Evolutionary conservation across 2,888 invertebrate species (phyloP), one percentile per base, ranked within the genome.

Genomic region (Phasia obesa): DNA sequence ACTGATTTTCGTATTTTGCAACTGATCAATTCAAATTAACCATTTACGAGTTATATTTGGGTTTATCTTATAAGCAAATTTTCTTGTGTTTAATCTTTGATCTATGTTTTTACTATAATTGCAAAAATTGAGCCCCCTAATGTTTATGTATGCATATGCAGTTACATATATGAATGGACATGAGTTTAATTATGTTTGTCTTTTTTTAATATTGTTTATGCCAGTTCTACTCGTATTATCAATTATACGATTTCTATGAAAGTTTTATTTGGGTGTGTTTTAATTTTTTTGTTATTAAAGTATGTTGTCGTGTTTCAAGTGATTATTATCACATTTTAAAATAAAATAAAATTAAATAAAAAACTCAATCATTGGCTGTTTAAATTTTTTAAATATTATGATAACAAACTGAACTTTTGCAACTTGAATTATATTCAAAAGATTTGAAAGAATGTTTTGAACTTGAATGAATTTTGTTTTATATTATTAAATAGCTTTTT

Each of bases 161-260:
- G 2, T 7, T 38, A 9, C 5, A 11, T 47, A 7, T 65, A 1
- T 15, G 35, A 47, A 49, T 35, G n/a, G 38, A 2, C 0, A 51
- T 25, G 38, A 51, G n/a, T 53, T 62, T 13, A 71, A 59, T 49
- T 71, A 35, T 47, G 21, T 0, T 19, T 53, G n/a, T 35, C 4
- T 55, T 47, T 13, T 17, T 15, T 47, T 55, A 55, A 44, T 60
- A 42, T 31, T 11, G 19, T 5, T 64, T 59, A 60, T 38, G 17
- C 19, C 25, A 71, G 51, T 73, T 53, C 42, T n/a, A n/a, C n/a
- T n/a, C n/a, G n/a, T 62, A 21, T 62, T 73, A 73, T 73, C 73
- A 73, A 27, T 62, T 62, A 49, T 49, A 35, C 2, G 27, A 27
- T n/a, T 25, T 42, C 25, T 55, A 6, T 44, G n/a, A 35, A 62